Evolutionary conservation across 2,888 invertebrate species (phyloP).

Genomic region (Thelaira solivaga): DNA sequence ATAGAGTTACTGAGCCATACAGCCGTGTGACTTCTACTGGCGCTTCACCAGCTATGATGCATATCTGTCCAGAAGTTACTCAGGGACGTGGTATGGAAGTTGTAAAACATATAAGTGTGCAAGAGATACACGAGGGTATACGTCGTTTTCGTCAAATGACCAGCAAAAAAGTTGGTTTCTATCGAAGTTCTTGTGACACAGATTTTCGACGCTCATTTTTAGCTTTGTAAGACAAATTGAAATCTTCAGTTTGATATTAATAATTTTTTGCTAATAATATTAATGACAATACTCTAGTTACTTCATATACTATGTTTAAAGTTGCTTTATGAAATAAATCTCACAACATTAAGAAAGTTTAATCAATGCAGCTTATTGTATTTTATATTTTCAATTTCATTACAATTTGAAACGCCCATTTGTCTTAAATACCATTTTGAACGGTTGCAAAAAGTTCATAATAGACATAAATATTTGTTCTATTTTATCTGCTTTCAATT

Average conservation of each 20-base stretch:
- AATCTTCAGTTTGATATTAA: no score
- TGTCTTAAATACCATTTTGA: no score
- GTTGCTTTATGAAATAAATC: no score
- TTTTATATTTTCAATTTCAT: no score
- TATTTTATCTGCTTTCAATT: conserved; percentile 20
- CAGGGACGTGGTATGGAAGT: conserved; percentile 81
- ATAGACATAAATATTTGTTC: neutral
- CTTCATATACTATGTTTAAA: no score
- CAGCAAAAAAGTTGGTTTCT: conserved; percentile 72
- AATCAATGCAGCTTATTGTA: no score
- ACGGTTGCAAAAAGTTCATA: no score
- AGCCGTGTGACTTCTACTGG: conserved; percentile 79
- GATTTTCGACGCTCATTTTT: conserved; percentile 73
- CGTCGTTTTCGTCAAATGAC: conserved; percentile 80
- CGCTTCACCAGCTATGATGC: conserved; percentile 75
- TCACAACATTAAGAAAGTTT: no score
- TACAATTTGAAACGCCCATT: no score
- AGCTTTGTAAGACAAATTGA: conserved; percentile 69
- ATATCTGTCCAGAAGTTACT: conserved; percentile 77
- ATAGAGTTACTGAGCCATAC: conserved; percentile 83
- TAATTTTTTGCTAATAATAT: no score
- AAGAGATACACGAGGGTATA: conserved; percentile 90
- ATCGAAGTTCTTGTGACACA: conserved; percentile 72
- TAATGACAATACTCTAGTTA: no score
- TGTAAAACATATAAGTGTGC: conserved; percentile 85